Percentiles rank a stretch among this genome's conserved stretches.
Conservation (phyloP, 2,797 vertebrate species). For the Chromobotia macracanthus region DNA sequence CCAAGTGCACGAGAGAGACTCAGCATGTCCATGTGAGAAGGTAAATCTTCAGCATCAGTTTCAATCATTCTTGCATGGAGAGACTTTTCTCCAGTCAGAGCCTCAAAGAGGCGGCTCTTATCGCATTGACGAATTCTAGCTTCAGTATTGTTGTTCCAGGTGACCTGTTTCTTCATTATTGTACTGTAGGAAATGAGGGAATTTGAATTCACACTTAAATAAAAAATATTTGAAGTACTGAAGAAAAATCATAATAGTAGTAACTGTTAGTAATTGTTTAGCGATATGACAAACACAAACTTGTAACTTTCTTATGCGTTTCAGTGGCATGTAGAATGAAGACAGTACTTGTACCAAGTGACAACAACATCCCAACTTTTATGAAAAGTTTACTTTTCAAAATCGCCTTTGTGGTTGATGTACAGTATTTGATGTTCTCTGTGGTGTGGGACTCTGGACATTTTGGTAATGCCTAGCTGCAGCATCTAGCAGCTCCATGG, state of each 20-base stretch:
- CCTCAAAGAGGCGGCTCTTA: background rate
- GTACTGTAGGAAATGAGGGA: background rate
- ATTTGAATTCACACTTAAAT: background rate
- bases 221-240: background rate
- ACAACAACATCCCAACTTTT: slow-evolving; percentile 1
- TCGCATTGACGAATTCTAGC: background rate
- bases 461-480: slow-evolving; percentile 25
- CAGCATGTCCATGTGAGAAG: background rate
- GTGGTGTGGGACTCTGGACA: slow-evolving; percentile 29
- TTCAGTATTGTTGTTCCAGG: background rate
- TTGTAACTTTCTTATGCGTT: no score
- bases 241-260: no score
- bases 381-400: no score
- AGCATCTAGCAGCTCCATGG: slow-evolving; percentile 23
- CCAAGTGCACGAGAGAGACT: background rate
- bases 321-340: background rate
- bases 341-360: background rate
- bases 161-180: background rate
- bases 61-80: background rate
- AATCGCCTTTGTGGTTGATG: background rate
- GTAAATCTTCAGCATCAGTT: background rate
- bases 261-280: no score
- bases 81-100: no score
- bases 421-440: slow-evolving; percentile 21
- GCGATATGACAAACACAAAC: no score